phyloP scores from a whole-genome alignment of 2,888 invertebrate genomes.

The Frankliniella fusca region DNA sequence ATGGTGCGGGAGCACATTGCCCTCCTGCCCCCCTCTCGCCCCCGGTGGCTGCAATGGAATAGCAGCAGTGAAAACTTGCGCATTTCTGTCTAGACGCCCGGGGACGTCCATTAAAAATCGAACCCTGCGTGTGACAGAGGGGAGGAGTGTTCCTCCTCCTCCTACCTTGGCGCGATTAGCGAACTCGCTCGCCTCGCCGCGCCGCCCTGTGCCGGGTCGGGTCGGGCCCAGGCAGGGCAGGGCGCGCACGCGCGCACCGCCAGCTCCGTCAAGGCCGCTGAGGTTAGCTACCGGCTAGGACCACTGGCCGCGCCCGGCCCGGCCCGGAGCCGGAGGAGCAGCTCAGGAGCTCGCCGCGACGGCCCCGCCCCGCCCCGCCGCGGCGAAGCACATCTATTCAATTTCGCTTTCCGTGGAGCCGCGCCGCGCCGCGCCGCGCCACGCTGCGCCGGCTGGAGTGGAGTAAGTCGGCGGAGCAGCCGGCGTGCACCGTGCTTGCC shows the following conservation, averaged over 20 bases:
- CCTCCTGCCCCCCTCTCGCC: neutral
- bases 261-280: conserved; percentile 1
- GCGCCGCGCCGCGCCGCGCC: neutral
- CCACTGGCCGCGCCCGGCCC: neutral
- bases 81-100: too few relatives aligned
- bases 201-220: neutral
- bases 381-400: conserved; percentile 1
- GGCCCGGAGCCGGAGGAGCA: neutral
- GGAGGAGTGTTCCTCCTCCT: too few relatives aligned
- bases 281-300: conserved; percentile 13
- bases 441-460: neutral
- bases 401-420: conserved; percentile 13
- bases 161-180: too few relatives aligned
- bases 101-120: too few relatives aligned
- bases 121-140: too few relatives aligned
- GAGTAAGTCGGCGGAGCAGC: too few relatives aligned
- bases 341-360: neutral
- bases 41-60: neutral
- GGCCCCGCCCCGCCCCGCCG: neutral
- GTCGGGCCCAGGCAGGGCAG: neutral
- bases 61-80: too few relatives aligned
- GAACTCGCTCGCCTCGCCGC: neutral
- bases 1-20: neutral
- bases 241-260: neutral
- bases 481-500: too few relatives aligned